phyloP scores from a whole-genome alignment of 2,113 vertebrate species.

The Hippolais icterina region DNA sequence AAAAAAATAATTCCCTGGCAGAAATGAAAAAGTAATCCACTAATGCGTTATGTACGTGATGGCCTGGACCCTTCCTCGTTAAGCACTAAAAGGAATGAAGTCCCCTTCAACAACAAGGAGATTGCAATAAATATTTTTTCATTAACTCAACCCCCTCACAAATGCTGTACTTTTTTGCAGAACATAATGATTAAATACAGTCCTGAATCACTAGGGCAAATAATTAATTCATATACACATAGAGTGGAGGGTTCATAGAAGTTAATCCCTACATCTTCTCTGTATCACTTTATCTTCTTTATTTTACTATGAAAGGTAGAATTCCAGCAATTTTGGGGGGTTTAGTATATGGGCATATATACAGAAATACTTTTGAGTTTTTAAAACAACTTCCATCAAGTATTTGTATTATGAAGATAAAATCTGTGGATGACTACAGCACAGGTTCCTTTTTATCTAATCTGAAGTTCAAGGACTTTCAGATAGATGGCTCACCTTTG shows the following conservation, averaged over 20 bases:
- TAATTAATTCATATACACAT: background rate
- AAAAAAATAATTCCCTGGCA: background rate
- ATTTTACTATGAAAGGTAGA: background rate
- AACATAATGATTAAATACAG: background rate
- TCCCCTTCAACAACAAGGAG: background rate
- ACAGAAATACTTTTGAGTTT: background rate
- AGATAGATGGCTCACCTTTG: slow-evolving; percentile 39
- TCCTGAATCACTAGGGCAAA: background rate
- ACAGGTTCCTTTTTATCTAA: slow-evolving; percentile 10
- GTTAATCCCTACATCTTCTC: background rate
- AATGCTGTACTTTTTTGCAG: background rate
- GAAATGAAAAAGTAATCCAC: background rate
- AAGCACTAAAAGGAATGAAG: background rate
- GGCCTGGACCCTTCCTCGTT: background rate
- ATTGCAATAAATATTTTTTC: background rate
- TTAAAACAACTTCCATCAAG: background rate
- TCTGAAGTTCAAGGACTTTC: slow-evolving; percentile 42
- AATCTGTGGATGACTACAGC: background rate
- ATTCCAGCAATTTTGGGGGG: background rate
- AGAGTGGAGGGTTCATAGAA: background rate
- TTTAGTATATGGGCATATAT: background rate
- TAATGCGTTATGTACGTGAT: background rate
- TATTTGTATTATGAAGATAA: background rate
- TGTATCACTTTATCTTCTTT: background rate
- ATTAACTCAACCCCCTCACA: background rate